Evolutionary conservation across 2,888 invertebrate species (phyloP), one percentile per base, ranked within the genome.

Genomic region (Drosophila fungiperda): DNA sequence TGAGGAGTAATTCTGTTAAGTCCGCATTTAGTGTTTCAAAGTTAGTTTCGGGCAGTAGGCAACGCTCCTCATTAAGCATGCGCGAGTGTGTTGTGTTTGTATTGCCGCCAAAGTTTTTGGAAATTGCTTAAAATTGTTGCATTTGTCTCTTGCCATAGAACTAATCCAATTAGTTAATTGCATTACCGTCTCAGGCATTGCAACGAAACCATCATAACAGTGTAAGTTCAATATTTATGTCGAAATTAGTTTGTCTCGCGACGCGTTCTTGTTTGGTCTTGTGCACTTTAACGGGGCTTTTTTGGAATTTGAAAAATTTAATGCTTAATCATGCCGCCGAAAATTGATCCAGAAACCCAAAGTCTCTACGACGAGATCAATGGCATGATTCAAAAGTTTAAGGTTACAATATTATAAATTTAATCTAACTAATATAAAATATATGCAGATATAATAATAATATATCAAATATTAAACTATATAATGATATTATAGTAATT

Each of bases 351-450:
- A 0, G 97, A 98, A 93, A 95, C 96, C 2, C 94, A 95, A 32
- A 95, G 95, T 64, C 94, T 98, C 33, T 95, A 96, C 91, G 96
- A 96, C 90, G 98, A 98, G 93, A 94, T 98, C 23, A 96, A 96
- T 70, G 96, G 96, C 71, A 94, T 97, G 78, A 96, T 97, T 89
- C 95, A 95, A 79, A 96, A 96, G 93, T 95, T 96, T 82, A 96
- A 97, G 96, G 97, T 97, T 45, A 26, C 29, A 5, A 11, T 49
- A 4, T 40, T 11, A 3, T 9, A 38, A 29, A 29, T 23, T 9
- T 9, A 26, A 8, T 20, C 33, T 20, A 23, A 50, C 12, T 33
- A 23, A 36, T 20, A 12, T 20, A 12, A 20, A 20, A 20, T 12
- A 20, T 7, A 7, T 42, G 42, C 6, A 20, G 12, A 42, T 42